A percentile compares a stretch with the other conserved stretches of the same genome.
These are phyloP conservation scores for Sceloporus tristichus DNA, from an alignment of 2,113 vertebrate species.

Conservation along the genomic window DNA sequence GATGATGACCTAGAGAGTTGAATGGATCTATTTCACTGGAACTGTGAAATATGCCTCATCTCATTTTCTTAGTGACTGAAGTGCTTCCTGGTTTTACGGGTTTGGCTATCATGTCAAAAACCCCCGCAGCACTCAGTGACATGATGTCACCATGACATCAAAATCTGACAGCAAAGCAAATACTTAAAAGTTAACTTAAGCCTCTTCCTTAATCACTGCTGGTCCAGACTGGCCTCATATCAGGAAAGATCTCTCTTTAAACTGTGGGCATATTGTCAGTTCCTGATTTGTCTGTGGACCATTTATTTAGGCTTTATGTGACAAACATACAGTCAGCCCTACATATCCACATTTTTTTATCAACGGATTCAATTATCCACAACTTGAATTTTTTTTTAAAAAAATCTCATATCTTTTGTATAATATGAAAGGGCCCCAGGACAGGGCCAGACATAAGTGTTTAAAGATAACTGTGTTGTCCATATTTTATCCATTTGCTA, in stretches of 20 bases:
- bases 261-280: neutral
- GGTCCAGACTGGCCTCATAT: neutral
- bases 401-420: too few relatives aligned
- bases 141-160: neutral
- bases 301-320: neutral
- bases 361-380: too few relatives aligned
- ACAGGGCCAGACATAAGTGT: neutral
- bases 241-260: neutral
- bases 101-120: neutral
- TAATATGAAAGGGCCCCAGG: too few relatives aligned
- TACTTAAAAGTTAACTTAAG: neutral
- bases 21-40: neutral
- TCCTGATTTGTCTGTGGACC: neutral
- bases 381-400: too few relatives aligned
- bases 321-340: neutral
- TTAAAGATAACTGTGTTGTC: neutral
- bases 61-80: neutral
- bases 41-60: accelerated
- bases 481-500: neutral
- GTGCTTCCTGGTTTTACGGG: neutral
- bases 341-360: too few relatives aligned
- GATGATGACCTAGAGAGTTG: neutral
- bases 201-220: neutral
- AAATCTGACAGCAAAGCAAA: too few relatives aligned
- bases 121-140: neutral